Evolutionary conservation across 2,113 vertebrate genomes (phyloP), one percentile per base, ranked within the genome.

Genomic region (Tretioscincus oriximinensis): DNA sequence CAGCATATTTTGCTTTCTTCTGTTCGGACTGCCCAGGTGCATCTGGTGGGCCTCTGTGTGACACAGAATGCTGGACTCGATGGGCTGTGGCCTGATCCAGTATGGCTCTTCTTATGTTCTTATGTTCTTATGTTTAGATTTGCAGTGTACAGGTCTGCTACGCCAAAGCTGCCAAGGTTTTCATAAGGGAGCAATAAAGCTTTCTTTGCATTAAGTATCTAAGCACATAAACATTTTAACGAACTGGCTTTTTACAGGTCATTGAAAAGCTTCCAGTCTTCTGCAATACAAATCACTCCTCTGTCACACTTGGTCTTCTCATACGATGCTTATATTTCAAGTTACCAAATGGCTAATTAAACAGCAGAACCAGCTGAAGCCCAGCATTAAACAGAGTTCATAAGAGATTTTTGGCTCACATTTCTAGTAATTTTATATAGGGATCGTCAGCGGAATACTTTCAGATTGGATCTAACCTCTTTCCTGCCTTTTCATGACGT

Each of bases 171-270:
- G 86, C 89, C 71, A 61, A 83, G 91, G 86, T 91, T 95, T 58
- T 92, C 94, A 84, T 87, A 91, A 94, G 90, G 84, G 90, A 76
- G 90, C 93, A 93, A 31, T 94, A 94, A 93, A 92, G 89, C 93
- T 94, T 92, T 93, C 92, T 95, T 95, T 95, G 94, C 94, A 94
- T 95, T 95, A 95, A 88, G 84, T 91, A 92, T 88, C 88, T 90
- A 92, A 92, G 93, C 94, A 94, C 94, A 92, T 94, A 94, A 95
- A 95, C 93, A 94, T 95, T 95, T 95, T 95, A 96, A 96, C 95
- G 95, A 96, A 94, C 93, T 95, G 95, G 92, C 95, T 95, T 95
- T 87, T 94, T 92, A 92, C 84, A 94, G 93, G 91, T 94, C 93
- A 20, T 94, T 95, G 95, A 83, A 88, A 93, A 92, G 90, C 93